Conservation (phyloP, 2,888 invertebrate genomes). For the Chymomyza amoena region DNA sequence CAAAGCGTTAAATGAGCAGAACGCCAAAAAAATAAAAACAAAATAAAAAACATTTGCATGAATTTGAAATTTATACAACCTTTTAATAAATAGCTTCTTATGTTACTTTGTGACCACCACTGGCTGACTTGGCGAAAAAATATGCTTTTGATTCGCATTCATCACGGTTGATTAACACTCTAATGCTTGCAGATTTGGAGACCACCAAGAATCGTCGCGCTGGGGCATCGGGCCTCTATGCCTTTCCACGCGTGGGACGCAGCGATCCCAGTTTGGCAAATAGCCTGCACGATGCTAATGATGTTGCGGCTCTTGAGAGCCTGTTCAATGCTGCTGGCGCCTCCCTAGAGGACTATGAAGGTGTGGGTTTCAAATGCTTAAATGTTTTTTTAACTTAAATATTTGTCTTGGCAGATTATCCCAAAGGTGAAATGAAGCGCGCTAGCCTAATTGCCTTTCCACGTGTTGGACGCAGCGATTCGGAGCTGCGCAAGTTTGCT, state of each 20-base stretch:
- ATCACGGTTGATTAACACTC: slow-evolving; percentile 6
- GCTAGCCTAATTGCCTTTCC: slow-evolving; percentile 79
- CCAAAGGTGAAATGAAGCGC: slow-evolving; percentile 75
- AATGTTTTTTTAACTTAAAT: not conserved
- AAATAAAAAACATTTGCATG: slow-evolving; percentile 12
- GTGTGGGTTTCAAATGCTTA: slow-evolving; percentile 60
- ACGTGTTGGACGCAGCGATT: slow-evolving; percentile 78
- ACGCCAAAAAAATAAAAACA: not conserved
- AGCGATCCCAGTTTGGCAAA: slow-evolving; percentile 78
- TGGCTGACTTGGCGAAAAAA: not conserved
- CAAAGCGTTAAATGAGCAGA: slow-evolving; percentile 15
- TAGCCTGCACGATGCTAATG: slow-evolving; percentile 55
- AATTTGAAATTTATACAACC: slow-evolving; percentile 13
- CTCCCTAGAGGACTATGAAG: slow-evolving; percentile 80
- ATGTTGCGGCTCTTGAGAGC: slow-evolving; percentile 63
- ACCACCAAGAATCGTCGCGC: slow-evolving; percentile 79
- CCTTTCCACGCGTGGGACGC: slow-evolving; percentile 83
- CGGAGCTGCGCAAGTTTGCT: slow-evolving; percentile 75
- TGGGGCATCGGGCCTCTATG: slow-evolving; percentile 81
- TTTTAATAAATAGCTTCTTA: not conserved
- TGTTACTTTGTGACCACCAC: not conserved
- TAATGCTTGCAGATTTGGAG: slow-evolving; percentile 66
- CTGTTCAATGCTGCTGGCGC: slow-evolving; percentile 77
- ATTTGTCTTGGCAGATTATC: slow-evolving; percentile 55
- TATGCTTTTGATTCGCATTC: not conserved